Evolutionary conservation across 1,140 invertebrate species (phyloP).

Genomic region (Drosophila ohnishii): DNA sequence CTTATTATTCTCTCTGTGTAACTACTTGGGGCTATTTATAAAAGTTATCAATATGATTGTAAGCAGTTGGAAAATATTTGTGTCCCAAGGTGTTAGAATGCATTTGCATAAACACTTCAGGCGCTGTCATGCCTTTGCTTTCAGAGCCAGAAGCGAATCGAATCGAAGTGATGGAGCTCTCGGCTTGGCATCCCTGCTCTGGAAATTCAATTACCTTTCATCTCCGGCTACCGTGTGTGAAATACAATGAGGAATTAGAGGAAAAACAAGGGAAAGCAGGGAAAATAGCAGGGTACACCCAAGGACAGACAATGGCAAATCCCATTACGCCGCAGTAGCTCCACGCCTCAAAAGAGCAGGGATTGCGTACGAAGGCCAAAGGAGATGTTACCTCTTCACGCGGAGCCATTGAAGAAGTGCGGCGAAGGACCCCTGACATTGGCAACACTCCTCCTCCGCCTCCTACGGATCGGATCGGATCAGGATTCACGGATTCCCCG

Average conservation of each 20-base stretch:
- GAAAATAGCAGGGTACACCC: conserved; percentile 18
- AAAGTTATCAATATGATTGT: conserved; percentile 78
- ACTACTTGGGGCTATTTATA: conserved; percentile 53
- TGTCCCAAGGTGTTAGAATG: conserved; percentile 80
- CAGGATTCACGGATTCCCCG: conserved; percentile 28
- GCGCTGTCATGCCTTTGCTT: conserved; percentile 70
- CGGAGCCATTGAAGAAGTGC: conserved; percentile 78
- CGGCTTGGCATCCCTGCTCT: neutral
- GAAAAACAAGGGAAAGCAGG: conserved; percentile 21
- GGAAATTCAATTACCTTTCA: conserved; percentile 50
- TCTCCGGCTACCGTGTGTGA: conserved; percentile 23
- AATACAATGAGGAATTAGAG: conserved; percentile 28
- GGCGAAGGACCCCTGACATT: conserved; percentile 68
- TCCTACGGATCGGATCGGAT: conserved; percentile 22
- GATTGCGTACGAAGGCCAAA: conserved; percentile 9
- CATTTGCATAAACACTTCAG: conserved; percentile 82
- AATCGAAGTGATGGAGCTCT: conserved; percentile 12
- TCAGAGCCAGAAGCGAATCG: conserved; percentile 21
- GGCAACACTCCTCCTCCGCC: conserved; percentile 33
- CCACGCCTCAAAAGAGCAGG: conserved; percentile 76
- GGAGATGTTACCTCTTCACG: conserved; percentile 77
- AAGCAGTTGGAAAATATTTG: conserved; percentile 78
- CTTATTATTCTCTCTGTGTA: conserved; percentile 26
- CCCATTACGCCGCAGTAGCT: conserved; percentile 75
- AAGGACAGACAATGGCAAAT: conserved; percentile 59